phyloP scores from a whole-genome alignment of 2,113 vertebrate species.

The Epinephelus fuscoguttatus region DNA sequence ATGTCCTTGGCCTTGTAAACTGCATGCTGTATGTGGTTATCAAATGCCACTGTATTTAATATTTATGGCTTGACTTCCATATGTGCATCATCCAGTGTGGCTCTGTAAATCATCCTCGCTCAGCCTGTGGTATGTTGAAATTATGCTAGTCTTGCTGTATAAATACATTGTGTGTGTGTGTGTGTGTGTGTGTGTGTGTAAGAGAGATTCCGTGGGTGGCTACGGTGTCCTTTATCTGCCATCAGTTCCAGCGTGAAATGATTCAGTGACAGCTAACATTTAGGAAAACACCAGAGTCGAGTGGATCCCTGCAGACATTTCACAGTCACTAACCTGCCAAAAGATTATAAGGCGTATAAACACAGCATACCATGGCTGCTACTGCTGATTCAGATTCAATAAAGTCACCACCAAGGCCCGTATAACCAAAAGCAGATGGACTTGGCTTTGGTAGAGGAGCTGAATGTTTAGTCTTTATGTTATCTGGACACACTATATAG shows the following conservation, averaged over 20 bases:
- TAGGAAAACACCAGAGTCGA: slow-evolving; percentile 27
- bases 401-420: slow-evolving; percentile 31
- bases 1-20: background rate
- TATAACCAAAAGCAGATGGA: slow-evolving; percentile 66
- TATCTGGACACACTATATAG: slow-evolving; percentile 50
- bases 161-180: background rate
- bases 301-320: slow-evolving; percentile 28
- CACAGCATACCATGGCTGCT: slow-evolving; percentile 45
- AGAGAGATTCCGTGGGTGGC: background rate
- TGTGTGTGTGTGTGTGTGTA: background rate
- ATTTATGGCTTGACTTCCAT: background rate
- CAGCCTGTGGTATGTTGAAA: slow-evolving; percentile 8
- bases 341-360: slow-evolving; percentile 52
- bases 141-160: background rate
- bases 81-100: slow-evolving; percentile 3
- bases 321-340: slow-evolving; percentile 47
- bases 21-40: background rate
- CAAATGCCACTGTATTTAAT: background rate
- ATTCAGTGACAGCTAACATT: slow-evolving; percentile 21
- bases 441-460: slow-evolving; percentile 6
- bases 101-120: background rate
- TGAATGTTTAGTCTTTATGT: slow-evolving; percentile 46
- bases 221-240: slow-evolving; percentile 7
- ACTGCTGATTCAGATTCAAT: slow-evolving; percentile 61
- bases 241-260: background rate